phyloP scores from a whole-genome alignment of 2,113 vertebrate genomes.

The Mastomys natalensis region DNA sequence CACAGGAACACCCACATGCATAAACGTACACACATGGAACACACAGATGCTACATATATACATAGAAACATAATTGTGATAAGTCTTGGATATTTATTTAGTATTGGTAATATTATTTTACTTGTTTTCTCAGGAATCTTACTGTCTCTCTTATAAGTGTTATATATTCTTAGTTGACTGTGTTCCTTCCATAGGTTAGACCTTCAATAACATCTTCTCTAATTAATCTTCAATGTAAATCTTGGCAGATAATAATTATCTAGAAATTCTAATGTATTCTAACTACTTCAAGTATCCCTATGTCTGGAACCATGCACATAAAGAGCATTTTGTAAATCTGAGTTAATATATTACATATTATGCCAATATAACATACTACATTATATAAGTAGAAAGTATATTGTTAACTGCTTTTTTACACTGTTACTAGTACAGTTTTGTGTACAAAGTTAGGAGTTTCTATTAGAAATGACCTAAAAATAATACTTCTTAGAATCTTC shows the following conservation, averaged over 20 bases:
- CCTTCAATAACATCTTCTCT: neutral
- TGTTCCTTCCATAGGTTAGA: neutral
- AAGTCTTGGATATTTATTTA: neutral
- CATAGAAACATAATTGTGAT: neutral
- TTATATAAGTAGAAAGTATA: neutral
- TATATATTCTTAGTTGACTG: neutral
- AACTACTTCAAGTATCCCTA: neutral
- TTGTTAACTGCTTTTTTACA: neutral
- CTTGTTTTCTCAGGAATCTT: neutral
- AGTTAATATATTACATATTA: neutral
- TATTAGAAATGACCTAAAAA: neutral
- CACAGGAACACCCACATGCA: neutral
- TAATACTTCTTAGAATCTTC: neutral
- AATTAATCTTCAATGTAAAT: constrained; percentile 11
- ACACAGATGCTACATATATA: neutral
- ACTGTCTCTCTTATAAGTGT: neutral
- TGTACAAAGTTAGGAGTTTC: neutral
- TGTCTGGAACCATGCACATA: neutral
- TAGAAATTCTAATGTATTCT: neutral
- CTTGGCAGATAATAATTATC: neutral
- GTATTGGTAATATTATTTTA: neutral
- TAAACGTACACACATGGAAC: neutral
- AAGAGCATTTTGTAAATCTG: constrained; percentile 8
- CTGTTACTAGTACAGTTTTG: neutral
- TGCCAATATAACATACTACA: neutral